phyloP scores from a whole-genome alignment of 35 echinoderm and acorn worm genomes.

The Ophioderma brevispina region DNA sequence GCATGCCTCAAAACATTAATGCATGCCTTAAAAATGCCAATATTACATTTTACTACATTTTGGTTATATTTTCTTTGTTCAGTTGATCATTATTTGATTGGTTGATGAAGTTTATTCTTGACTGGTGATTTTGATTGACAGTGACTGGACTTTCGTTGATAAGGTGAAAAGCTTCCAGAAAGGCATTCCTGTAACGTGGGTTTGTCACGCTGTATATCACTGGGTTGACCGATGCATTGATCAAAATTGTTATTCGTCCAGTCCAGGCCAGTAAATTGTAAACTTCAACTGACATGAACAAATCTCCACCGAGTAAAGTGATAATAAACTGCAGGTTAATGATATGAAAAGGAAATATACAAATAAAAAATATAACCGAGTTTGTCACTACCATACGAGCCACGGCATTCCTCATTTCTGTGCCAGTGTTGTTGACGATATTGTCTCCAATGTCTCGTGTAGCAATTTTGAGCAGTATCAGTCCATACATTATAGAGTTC shows the following conservation, averaged over 20 bases:
- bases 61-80: no score
- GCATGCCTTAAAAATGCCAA: no score
- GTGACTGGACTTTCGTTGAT: not conserved
- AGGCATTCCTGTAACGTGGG: not conserved
- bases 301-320: not conserved
- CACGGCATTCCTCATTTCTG: not conserved
- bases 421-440: not conserved
- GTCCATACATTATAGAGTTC: not conserved
- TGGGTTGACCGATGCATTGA: not conserved
- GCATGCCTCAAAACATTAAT: no score
- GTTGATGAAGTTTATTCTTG: no score
- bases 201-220: not conserved
- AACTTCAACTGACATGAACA: not conserved
- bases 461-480: not conserved
- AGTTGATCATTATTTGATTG: no score
- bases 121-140: no score
- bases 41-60: no score
- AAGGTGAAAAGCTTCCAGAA: not conserved
- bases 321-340: not conserved
- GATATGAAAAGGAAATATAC: not conserved
- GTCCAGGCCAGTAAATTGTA: not conserved
- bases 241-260: not conserved
- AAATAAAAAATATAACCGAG: not conserved
- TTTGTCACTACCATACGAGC: not conserved
- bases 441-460: not conserved